phyloP scores from a whole-genome alignment of 2,113 vertebrate genomes.

The Alethe castanea region DNA sequence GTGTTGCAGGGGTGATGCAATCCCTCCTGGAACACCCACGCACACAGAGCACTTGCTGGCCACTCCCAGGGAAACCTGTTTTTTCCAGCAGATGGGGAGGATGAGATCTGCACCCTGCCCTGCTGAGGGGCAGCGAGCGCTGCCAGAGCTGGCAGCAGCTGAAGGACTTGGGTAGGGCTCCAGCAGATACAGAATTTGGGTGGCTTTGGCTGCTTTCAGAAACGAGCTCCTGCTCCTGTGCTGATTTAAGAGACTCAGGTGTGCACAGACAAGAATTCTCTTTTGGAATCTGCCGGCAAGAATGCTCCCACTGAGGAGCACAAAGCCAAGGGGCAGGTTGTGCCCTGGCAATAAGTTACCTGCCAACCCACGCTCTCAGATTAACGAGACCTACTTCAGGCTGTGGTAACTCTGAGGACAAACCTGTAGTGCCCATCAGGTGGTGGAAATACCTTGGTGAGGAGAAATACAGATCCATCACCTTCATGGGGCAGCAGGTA shows the following conservation, averaged over 20 bases:
- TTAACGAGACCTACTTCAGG: background rate
- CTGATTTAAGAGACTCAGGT: background rate
- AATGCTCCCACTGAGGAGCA: background rate
- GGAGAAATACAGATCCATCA: background rate
- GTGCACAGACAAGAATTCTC: background rate
- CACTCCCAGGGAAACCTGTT: accelerated
- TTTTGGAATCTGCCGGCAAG: background rate
- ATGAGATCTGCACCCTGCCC: background rate
- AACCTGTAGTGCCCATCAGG: background rate
- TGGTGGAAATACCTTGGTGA: background rate
- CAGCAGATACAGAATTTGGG: background rate
- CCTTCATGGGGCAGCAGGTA: accelerated
- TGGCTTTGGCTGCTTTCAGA: background rate
- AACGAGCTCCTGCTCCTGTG: background rate
- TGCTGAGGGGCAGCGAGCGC: background rate
- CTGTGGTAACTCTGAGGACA: background rate
- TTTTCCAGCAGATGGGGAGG: background rate
- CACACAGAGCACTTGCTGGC: accelerated
- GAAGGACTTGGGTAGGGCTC: accelerated
- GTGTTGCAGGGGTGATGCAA: background rate
- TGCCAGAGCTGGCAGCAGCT: background rate
- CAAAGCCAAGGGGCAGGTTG: background rate
- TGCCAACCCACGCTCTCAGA: accelerated
- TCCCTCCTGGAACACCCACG: no score
- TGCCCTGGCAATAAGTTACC: background rate